A percentile compares a stretch with the other conserved stretches of the same genome.
Evolutionary conservation across 2,113 vertebrate genomes (phyloP).

Genomic region (Emydocephalus ijimae): DNA sequence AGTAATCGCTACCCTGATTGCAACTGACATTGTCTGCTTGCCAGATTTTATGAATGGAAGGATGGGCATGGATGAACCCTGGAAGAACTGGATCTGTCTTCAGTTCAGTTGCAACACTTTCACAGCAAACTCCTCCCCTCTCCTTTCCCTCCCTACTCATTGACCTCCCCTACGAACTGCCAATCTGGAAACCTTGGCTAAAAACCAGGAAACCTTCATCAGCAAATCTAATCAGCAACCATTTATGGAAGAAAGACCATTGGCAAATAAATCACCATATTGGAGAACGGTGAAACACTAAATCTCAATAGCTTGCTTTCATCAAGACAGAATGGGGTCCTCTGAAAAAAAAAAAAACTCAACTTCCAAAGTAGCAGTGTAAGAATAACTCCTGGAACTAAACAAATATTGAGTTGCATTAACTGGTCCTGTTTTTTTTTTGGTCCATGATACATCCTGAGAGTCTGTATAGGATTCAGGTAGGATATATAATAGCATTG

Average conservation of each 20-base stretch:
- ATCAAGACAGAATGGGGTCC: not conserved
- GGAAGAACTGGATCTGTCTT: not conserved
- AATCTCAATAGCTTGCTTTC: not conserved
- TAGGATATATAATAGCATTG: not conserved
- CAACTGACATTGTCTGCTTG: not conserved
- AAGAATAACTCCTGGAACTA: not conserved
- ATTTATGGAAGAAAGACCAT: not conserved
- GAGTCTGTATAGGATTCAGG: not conserved
- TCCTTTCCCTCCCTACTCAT: not conserved
- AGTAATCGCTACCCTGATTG: not conserved
- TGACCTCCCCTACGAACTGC: not conserved
- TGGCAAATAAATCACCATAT: not conserved
- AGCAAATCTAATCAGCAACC: not conserved
- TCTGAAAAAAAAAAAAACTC: not conserved
- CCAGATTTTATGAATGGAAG: conserved; percentile 5
- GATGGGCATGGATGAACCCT: not conserved
- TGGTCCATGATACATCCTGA: not conserved
- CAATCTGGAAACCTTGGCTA: not conserved
- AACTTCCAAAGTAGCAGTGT: not conserved
- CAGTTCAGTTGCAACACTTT: not conserved
- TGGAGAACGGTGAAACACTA: not conserved
- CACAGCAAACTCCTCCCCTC: not conserved
- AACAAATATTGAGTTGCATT: not conserved
- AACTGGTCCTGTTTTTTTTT: not conserved
- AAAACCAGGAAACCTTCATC: not conserved